Conservation (phyloP, 2,888 invertebrate species). For the Heliconius aoede region DNA sequence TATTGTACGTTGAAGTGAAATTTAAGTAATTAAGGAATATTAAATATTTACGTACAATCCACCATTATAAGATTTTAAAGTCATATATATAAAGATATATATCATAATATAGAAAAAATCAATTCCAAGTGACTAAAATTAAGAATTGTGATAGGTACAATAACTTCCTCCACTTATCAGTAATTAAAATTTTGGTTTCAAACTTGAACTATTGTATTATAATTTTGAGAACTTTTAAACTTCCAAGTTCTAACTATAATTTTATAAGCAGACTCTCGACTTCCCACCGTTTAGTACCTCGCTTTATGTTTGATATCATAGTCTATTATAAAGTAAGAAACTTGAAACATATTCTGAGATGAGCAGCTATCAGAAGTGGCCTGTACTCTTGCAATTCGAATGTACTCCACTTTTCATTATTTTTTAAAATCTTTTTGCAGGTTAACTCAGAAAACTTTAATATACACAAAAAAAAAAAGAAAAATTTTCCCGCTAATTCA, state of each 20-base stretch:
- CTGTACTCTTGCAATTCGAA: conserved; percentile 30
- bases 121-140: no score
- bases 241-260: not conserved
- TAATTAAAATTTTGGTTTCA: not conserved
- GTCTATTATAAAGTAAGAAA: conserved; percentile 41
- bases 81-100: not conserved
- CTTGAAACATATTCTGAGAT: conserved; percentile 39
- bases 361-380: conserved; percentile 23
- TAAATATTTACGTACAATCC: no score
- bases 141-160: not conserved
- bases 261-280: conserved; percentile 24
- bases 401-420: not conserved
- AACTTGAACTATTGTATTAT: not conserved
- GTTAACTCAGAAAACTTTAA: no score
- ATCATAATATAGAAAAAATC: not conserved
- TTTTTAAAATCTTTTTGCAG: not conserved
- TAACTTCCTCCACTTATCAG: no score
- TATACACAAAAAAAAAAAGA: no score
- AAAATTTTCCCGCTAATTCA: no score
- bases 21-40: no score
- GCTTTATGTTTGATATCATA: conserved; percentile 33
- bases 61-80: not conserved
- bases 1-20: no score
- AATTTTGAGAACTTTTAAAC: not conserved
- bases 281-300: conserved; percentile 33